Evolutionary conservation across 1,140 invertebrate species (phyloP).

Genomic region (Polypedilum vanderplanki): DNA sequence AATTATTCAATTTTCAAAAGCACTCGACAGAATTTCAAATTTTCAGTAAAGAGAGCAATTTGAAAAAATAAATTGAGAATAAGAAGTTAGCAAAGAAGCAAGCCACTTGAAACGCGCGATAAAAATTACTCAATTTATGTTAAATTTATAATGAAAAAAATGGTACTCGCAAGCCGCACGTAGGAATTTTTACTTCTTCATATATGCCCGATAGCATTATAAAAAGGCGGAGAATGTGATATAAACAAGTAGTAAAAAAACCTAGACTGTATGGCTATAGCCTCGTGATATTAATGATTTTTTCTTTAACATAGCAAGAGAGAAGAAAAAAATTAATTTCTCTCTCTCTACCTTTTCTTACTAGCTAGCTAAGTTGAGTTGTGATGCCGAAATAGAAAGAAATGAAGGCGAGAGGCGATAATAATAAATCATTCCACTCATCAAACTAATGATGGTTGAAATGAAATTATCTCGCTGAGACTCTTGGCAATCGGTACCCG

Average conservation of each 20-base stretch:
- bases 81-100: background rate
- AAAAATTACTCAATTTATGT: slow-evolving; percentile 25
- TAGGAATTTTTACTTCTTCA: background rate
- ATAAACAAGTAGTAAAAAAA: background rate
- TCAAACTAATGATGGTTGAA: slow-evolving; percentile 22
- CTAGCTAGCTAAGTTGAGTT: too few species aligned
- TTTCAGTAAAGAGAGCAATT: slow-evolving; percentile 16
- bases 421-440: slow-evolving; percentile 28
- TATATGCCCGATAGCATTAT: background rate
- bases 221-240: background rate
- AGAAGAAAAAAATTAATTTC: slow-evolving; percentile 23
- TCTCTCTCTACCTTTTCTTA: background rate
- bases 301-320: background rate
- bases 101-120: background rate
- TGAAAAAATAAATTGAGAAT: background rate
- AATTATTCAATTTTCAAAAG: slow-evolving; percentile 5
- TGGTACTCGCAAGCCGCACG: background rate
- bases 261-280: slow-evolving; percentile 22
- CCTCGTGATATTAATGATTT: slow-evolving; percentile 26
- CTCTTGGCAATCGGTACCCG: slow-evolving; percentile 16
- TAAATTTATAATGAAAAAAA: slow-evolving; percentile 10
- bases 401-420: background rate
- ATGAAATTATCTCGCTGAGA: slow-evolving; percentile 17
- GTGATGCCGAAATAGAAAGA: background rate
- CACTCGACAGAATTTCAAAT: background rate